phyloP scores from a whole-genome alignment of 2,888 invertebrate species.

The Agelastica alni region DNA sequence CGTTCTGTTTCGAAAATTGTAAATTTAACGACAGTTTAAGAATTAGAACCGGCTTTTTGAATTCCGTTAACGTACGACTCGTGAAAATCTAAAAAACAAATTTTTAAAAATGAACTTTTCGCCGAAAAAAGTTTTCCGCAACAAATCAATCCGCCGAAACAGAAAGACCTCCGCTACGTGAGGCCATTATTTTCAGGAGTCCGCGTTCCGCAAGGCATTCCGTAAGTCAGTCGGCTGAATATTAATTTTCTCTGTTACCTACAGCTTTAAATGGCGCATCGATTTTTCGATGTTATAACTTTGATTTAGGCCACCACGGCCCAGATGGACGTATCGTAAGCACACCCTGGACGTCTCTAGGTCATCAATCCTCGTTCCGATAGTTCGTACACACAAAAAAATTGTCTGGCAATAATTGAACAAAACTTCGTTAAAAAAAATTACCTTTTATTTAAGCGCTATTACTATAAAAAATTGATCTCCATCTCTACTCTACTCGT shows the following conservation, averaged over 20 bases:
- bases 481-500: too few relatives aligned
- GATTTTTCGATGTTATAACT: conserved; percentile 16
- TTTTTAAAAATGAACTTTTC: too few relatives aligned
- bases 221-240: conserved; percentile 13
- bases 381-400: too few relatives aligned
- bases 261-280: conserved; percentile 16
- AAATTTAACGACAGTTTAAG: too few relatives aligned
- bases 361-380: too few relatives aligned
- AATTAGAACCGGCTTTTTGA: too few relatives aligned
- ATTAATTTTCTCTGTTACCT: conserved; percentile 17
- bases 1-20: too few relatives aligned
- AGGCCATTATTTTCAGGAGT: conserved; percentile 12
- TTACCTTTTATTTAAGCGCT: too few relatives aligned
- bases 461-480: too few relatives aligned
- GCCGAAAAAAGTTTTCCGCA: conserved; percentile 2
- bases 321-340: conserved; percentile 4
- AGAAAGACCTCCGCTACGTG: conserved; percentile 15
- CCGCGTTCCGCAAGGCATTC: conserved; percentile 3
- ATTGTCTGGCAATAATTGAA: neutral
- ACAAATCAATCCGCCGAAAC: conserved; percentile 5
- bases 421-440: too few relatives aligned
- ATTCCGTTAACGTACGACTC: too few relatives aligned
- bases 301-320: conserved; percentile 9
- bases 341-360: conserved; percentile 9
- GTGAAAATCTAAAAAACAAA: too few relatives aligned